Evolutionary conservation across 2,888 invertebrate genomes (phyloP), one percentile per base, ranked within the genome.

Genomic region (Pilophorus perplexus): DNA sequence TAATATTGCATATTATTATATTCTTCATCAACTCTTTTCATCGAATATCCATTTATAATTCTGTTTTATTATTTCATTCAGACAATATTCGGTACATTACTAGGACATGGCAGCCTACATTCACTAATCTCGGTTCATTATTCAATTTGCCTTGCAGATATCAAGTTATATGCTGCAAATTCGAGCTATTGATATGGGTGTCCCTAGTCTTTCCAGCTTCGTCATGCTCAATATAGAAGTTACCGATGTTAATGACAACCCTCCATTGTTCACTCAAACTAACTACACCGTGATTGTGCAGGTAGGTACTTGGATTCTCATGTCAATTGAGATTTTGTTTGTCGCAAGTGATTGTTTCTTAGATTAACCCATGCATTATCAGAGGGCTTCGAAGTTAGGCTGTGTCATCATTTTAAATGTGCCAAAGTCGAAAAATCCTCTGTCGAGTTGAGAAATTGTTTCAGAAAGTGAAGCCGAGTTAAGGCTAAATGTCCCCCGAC

Each of bases 181-280:
- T 60, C 83, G 88, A 72, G 93, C 93, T 2, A 84, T 85, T 46
- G 95, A 95, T 77, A 84, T 85, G 73, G 95, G 94, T 2, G 74
- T 83, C 59, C 93, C 93, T 0, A 83, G 85, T 64, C 80, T 90
- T 20, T 88, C 89, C 52, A 83, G 84, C 68, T 84, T 85, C 72
- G 87, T 88, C 10, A 81, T 85, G 72, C 83, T 94, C 3, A 86
- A 86, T 74, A 82, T 97, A 55, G 89, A 90, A 74, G 83, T 96
- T 67, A 80, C 87, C 1, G 96, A 97, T 77, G 88, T 90, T 0
- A 97, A 97, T 78, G 96, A 97, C 77, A 95, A 94, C 78, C 85
- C 93, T 20, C 96, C 96, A 3, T 72, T 86, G 27, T 93, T 94
- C 78, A 84, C 87, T 0, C 84, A 85, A 73, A 77, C 80, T 6